phyloP scores from a whole-genome alignment of 1,140 invertebrate species.

The Camponotus vicinus region DNA sequence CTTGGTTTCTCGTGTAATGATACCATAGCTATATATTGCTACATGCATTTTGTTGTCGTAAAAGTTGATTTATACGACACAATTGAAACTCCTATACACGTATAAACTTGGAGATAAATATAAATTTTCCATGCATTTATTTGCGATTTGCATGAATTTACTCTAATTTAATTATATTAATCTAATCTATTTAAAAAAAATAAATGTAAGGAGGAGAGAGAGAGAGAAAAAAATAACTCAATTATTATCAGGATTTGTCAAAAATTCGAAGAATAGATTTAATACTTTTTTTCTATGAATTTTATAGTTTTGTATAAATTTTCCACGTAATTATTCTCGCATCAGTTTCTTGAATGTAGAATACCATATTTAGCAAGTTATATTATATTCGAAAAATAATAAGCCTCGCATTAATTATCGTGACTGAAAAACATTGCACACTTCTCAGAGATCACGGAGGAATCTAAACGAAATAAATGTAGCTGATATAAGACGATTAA shows the following conservation, averaged over 20 bases:
- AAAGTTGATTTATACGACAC: conserved; percentile 20
- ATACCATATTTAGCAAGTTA: neutral
- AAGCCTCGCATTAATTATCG: conserved; percentile 20
- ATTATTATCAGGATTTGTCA: neutral
- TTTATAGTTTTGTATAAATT: neutral
- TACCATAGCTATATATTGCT: neutral
- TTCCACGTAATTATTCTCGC: too few species aligned
- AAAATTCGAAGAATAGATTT: neutral
- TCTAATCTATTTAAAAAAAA: neutral
- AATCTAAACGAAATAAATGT: neutral
- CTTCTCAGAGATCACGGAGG: neutral
- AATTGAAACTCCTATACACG: neutral
- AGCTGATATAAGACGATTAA: conserved; percentile 25
- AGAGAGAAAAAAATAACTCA: too few species aligned
- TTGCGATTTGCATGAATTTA: neutral
- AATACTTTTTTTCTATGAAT: neutral
- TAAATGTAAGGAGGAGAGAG: neutral
- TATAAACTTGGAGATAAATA: neutral
- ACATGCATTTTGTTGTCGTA: neutral
- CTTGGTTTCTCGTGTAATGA: conserved; percentile 12
- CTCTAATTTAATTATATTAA: neutral
- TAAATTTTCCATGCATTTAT: neutral
- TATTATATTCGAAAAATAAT: neutral
- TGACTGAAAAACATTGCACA: neutral
- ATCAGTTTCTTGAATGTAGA: neutral